Evolutionary conservation across 2,797 vertebrate genomes (phyloP).

Genomic region (Sparidentex hasta): DNA sequence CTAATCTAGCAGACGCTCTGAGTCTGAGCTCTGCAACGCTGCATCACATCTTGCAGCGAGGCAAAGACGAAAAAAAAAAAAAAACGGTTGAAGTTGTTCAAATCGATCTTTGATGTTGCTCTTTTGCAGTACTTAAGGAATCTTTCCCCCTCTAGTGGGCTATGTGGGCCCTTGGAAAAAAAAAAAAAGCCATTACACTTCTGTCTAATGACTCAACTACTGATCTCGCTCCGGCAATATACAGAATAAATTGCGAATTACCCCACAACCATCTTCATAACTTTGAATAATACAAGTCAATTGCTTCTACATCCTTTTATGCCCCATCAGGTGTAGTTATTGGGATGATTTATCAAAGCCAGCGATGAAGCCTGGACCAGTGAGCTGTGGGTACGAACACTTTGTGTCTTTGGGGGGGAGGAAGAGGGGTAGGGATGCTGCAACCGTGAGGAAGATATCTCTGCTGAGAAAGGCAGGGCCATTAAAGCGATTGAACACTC

Average conservation of each 20-base stretch:
- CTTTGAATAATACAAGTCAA: constrained; percentile 40
- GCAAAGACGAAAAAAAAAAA: not conserved
- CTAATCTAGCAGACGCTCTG: not conserved
- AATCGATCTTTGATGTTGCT: constrained; percentile 38
- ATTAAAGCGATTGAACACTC: constrained; percentile 68
- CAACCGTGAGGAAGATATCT: constrained; percentile 52
- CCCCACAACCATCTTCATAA: constrained; percentile 28
- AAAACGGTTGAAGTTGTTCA: constrained; percentile 20
- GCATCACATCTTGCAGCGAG: constrained; percentile 27
- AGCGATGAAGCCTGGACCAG: constrained; percentile 8
- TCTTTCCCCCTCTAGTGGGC: constrained; percentile 56
- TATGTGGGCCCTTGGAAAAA: constrained; percentile 14
- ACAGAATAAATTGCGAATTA: constrained; percentile 46
- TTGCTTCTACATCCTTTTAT: constrained; percentile 34
- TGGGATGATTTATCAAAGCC: constrained; percentile 39
- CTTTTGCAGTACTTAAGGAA: constrained; percentile 40
- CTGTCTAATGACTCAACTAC: constrained; percentile 36
- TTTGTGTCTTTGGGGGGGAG: constrained; percentile 16
- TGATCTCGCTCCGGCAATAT: constrained; percentile 30
- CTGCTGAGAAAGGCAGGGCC: constrained; percentile 57
- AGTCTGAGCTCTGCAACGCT: constrained; percentile 9
- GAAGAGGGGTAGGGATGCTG: constrained; percentile 28
- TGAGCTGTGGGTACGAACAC: constrained; percentile 8
- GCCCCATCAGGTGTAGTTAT: constrained; percentile 42
- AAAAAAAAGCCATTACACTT: constrained; percentile 6